Conservation (phyloP, 2,113 vertebrate genomes). For the Brachyhypopomus gauderio region DNA sequence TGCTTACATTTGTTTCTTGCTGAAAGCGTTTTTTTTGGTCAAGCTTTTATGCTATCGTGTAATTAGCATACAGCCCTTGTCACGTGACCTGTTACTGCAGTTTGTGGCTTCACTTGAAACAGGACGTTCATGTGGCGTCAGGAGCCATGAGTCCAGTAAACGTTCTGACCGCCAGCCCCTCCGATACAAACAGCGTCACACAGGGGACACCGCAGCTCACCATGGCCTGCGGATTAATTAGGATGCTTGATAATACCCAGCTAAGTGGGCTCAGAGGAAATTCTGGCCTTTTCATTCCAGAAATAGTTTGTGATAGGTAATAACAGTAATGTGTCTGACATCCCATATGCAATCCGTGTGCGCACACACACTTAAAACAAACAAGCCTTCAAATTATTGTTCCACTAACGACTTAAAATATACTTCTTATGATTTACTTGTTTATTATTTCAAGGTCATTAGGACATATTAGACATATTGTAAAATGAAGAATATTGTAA, state of each 20-base stretch:
- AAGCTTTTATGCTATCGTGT: slow-evolving; percentile 73
- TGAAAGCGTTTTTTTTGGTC: neutral
- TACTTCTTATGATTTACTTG: slow-evolving; percentile 56
- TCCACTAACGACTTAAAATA: slow-evolving; percentile 45
- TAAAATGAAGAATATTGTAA: slow-evolving; percentile 69
- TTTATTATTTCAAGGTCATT: neutral
- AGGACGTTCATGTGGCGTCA: slow-evolving; percentile 71
- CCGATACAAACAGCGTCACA: neutral
- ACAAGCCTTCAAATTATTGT: slow-evolving; percentile 52
- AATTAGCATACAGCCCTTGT: slow-evolving; percentile 68
- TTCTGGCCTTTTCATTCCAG: neutral
- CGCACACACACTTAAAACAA: neutral
- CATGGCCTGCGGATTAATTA: neutral
- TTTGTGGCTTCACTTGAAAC: slow-evolving; percentile 72
- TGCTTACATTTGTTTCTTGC: neutral
- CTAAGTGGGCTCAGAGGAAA: neutral
- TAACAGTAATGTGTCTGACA: neutral
- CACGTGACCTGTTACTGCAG: slow-evolving; percentile 64
- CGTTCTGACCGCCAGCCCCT: slow-evolving; percentile 67
- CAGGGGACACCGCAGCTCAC: neutral
- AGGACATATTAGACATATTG: slow-evolving; percentile 45
- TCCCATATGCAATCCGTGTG: too few species aligned
- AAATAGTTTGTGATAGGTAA: neutral
- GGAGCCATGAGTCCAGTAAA: slow-evolving; percentile 74
- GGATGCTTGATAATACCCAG: neutral